Percentiles rank a stretch among this genome's conserved stretches.
These are phyloP conservation scores for Coryphaenoides rupestris DNA, from an alignment of 2,113 vertebrate species.

Conservation along the genomic window DNA sequence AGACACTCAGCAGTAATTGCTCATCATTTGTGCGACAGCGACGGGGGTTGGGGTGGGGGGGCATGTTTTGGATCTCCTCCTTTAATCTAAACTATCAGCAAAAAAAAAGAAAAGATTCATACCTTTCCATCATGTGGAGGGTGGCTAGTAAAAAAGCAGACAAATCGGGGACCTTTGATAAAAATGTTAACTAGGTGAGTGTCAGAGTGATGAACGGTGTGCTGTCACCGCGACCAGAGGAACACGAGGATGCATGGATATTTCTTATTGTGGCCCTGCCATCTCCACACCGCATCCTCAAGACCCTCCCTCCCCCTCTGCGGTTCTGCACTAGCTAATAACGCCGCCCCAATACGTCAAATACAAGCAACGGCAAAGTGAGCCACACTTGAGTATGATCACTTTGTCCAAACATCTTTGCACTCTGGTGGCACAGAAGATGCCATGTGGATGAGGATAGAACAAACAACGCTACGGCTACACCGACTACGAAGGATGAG, in stretches of 20 bases:
- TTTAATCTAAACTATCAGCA: constrained; percentile 76
- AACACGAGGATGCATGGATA: constrained; percentile 90
- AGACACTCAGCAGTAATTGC: constrained; percentile 1
- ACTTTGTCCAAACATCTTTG: constrained; percentile 69
- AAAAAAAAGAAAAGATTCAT: constrained; percentile 65
- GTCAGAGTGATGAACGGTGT: constrained; percentile 88
- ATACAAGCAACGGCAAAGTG: constrained; percentile 73
- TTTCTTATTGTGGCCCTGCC: constrained; percentile 81
- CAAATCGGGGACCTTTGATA: constrained; percentile 86
- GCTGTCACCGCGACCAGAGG: constrained; percentile 77
- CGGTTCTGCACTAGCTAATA: background rate
- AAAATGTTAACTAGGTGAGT: constrained; percentile 93
- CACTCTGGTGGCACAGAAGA: constrained; percentile 52
- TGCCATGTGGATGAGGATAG: too few species aligned
- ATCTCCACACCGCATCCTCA: background rate
- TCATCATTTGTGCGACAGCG: constrained; percentile 53
- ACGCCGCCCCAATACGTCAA: constrained; percentile 73
- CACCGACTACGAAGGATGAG: too few species aligned
- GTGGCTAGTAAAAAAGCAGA: constrained; percentile 69
- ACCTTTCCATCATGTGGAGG: constrained; percentile 67
- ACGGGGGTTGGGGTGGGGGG: constrained; percentile 46
- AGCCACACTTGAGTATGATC: constrained; percentile 74
- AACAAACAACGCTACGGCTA: too few species aligned
- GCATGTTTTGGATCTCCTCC: constrained; percentile 65
- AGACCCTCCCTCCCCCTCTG: background rate